phyloP scores from a whole-genome alignment of 2,113 vertebrate genomes.

The Heteronetta atricapilla region DNA sequence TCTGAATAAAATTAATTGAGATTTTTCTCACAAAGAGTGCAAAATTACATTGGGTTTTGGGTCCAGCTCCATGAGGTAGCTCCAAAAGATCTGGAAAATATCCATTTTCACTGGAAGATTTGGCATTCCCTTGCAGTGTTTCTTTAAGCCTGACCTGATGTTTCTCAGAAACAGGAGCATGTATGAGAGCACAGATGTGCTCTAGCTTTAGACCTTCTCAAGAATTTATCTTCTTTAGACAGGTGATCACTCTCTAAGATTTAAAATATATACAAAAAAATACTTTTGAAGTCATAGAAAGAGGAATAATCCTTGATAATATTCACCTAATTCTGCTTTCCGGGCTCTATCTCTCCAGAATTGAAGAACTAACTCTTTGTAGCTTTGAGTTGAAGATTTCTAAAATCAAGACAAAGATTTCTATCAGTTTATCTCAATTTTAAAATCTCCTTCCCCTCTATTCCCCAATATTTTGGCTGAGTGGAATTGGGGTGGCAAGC shows the following conservation, averaged over 20 bases:
- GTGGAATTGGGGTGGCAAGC: background rate
- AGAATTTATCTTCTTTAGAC: background rate
- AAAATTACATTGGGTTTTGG: background rate
- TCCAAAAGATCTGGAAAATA: background rate
- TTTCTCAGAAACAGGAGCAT: background rate
- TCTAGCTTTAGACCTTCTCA: background rate
- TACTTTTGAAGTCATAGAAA: background rate
- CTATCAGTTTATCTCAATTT: background rate
- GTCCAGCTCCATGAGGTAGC: fast-evolving
- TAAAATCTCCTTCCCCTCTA: background rate
- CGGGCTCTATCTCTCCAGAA: background rate
- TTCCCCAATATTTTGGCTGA: background rate
- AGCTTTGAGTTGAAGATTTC: background rate
- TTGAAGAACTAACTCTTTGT: background rate
- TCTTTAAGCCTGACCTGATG: background rate
- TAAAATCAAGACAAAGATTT: background rate
- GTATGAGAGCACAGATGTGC: background rate
- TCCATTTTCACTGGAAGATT: background rate
- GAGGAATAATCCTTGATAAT: background rate
- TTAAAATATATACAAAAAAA: background rate
- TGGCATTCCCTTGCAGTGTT: background rate
- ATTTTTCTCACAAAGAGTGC: background rate
- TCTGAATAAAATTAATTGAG: too few species aligned
- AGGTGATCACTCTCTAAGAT: background rate
- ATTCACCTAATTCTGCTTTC: background rate